Percentiles rank a stretch among this genome's conserved stretches.
phyloP scores from a whole-genome alignment of 2,113 vertebrate genomes.

The Prionailurus bengalensis region DNA sequence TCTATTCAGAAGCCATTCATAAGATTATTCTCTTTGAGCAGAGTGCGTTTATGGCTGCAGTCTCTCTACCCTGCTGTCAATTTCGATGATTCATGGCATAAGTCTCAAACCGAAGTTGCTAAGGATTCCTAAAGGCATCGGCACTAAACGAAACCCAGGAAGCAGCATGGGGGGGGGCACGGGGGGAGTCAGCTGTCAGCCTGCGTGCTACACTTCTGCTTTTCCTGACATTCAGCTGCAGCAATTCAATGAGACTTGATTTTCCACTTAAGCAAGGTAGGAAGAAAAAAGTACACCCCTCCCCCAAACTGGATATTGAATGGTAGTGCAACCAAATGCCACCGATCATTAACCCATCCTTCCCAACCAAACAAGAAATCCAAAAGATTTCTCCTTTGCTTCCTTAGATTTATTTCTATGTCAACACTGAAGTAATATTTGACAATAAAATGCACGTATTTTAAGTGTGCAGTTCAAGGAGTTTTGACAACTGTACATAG shows the following conservation, averaged over 20 bases:
- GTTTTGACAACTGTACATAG: background rate
- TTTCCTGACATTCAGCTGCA: slow-evolving; percentile 67
- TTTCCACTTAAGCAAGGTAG: slow-evolving; percentile 64
- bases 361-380: background rate
- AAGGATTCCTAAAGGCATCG: slow-evolving; percentile 57
- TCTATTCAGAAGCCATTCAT: background rate
- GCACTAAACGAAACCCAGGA: slow-evolving; percentile 49
- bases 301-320: background rate
- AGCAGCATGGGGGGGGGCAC: background rate
- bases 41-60: slow-evolving; percentile 39
- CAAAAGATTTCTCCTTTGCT: background rate
- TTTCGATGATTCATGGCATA: background rate
- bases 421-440: background rate
- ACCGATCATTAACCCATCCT: background rate
- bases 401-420: slow-evolving; percentile 29
- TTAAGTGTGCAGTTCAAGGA: background rate
- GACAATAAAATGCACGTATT: background rate
- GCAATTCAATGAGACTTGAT: slow-evolving; percentile 56
- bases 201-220: slow-evolving; percentile 8
- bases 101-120: slow-evolving; percentile 19
- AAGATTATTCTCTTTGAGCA: background rate
- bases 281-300: background rate
- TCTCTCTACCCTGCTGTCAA: slow-evolving; percentile 45
- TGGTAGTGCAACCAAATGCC: background rate
- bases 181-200: slow-evolving; percentile 54